Percentiles rank a stretch among this genome's conserved stretches.
phyloP scores from a whole-genome alignment of 2,113 vertebrate genomes.

The Ctenodactylus gundi region DNA sequence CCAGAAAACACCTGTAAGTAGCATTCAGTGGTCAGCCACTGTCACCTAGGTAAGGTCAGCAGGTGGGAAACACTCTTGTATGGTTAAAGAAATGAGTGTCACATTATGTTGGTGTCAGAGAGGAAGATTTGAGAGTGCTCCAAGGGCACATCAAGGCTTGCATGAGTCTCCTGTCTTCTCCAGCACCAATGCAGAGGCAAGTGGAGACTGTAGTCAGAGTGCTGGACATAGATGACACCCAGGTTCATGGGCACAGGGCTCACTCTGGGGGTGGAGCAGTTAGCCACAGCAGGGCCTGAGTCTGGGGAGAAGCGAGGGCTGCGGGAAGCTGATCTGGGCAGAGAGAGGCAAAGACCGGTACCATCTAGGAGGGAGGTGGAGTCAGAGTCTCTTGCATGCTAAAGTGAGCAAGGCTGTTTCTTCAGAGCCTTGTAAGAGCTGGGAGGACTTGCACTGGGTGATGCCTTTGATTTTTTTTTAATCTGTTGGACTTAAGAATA shows the following conservation, averaged over 20 bases:
- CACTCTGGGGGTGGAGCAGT: too few relatives aligned
- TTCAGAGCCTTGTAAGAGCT: too few relatives aligned
- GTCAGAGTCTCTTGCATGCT: too few relatives aligned
- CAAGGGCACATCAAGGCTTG: rapidly evolving
- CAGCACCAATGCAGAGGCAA: neutral
- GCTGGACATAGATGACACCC: too few relatives aligned
- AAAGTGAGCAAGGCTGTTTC: rapidly evolving
- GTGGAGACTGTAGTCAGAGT: rapidly evolving
- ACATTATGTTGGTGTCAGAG: rapidly evolving
- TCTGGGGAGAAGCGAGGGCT: too few relatives aligned
- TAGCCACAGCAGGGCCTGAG: neutral
- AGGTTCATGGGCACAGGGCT: neutral
- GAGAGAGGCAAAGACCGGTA: too few relatives aligned
- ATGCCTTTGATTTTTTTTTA: neutral
- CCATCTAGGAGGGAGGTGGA: neutral
- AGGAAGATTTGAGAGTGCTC: neutral
- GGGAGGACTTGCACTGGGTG: neutral
- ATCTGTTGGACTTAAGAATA: neutral
- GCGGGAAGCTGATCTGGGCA: neutral
- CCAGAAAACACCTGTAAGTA: neutral
- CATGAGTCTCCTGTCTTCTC: rapidly evolving
- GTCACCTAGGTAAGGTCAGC: neutral
- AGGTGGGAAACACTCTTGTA: neutral
- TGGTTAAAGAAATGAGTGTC: neutral
- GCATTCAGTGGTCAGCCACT: rapidly evolving